Base-by-base conservation (phyloP, 2,113 vertebrate genomes). In the Ciconia stormi region DNA sequence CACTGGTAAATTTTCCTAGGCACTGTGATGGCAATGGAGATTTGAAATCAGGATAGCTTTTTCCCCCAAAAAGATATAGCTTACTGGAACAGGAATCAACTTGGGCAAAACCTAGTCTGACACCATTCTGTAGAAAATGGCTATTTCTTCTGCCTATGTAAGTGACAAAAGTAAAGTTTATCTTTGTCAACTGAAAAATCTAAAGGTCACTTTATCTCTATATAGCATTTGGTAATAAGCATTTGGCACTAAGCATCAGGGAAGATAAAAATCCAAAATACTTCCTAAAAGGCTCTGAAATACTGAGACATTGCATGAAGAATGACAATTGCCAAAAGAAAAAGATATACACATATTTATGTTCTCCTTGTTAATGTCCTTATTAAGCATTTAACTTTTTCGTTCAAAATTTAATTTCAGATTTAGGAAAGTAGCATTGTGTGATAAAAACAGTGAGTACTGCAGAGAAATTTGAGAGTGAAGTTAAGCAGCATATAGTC, bases 51-150 rank as follows among this genome's bases (percentile, higher is more conserved):
- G 14, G 14, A 6, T 53, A 34, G 7, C 3, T 47, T 69, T 83
- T 69, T 1, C 17, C 36, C 9, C 3, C 0, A 15, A 15, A 29
- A 62, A 59, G 16, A 16, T n/a, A 38, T 3, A 42, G 13, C 8
- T 14, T 61, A 23, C 30, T 56, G 55, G 12, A 87, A 56, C 6
- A 70, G 44, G 13, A 83, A 83, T 63, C 1, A 46, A 34, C 9
- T 46, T 26, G 10, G 16, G 8, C 34, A 86, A 90, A 79, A 89
- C 30, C 32, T 47, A 79, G 36, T 49, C 52, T 46, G 52, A 63
- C 4, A 25, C 4, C 1, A 2, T 49, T 46, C 38, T 13, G 4
- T 22, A 78, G 34, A 46, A 7, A 58, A 66, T 23, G 23, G 8
- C 3, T 70, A 18, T 46, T 85, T 61, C 16, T 84, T 73, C 55